A percentile compares a stretch with the other conserved stretches of the same genome.
Conservation (phyloP, 2,113 vertebrate species). For the Siphamia tubifer region DNA sequence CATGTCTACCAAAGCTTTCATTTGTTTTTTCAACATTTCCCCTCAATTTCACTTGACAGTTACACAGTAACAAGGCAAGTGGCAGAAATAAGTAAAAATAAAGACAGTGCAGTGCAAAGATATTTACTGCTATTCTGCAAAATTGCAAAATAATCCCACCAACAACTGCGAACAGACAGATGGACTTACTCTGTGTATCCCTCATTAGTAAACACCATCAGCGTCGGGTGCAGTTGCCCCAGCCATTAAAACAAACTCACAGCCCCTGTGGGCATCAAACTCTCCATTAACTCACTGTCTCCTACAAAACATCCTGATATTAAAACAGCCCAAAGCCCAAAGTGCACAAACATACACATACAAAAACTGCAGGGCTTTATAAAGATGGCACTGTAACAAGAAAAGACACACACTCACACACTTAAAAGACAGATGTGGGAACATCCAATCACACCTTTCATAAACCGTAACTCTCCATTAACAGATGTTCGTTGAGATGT, state of each 20-base stretch:
- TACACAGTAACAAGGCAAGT: neutral
- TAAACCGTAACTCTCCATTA: slow-evolving; percentile 43
- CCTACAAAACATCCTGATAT: slow-evolving; percentile 20
- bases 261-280: slow-evolving; percentile 47
- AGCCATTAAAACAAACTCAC: slow-evolving; percentile 41
- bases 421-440: slow-evolving; percentile 28
- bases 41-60: too few relatives aligned
- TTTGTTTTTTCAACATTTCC: too few relatives aligned
- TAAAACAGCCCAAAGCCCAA: slow-evolving; percentile 6
- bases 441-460: slow-evolving; percentile 48
- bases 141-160: slow-evolving; percentile 32
- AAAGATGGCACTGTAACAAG: neutral
- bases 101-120: neutral
- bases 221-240: slow-evolving; percentile 20
- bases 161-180: slow-evolving; percentile 33
- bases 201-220: slow-evolving; percentile 52
- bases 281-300: slow-evolving; percentile 44
- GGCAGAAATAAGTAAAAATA: neutral
- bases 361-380: neutral
- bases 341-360: slow-evolving; percentile 4
- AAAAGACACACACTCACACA: neutral
- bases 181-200: slow-evolving; percentile 24
- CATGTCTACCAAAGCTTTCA: too few relatives aligned
- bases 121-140: slow-evolving; percentile 14
- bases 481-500: slow-evolving; percentile 10